Base-by-base conservation (phyloP, 2,888 invertebrate species). In the Drosophila affinis region DNA sequence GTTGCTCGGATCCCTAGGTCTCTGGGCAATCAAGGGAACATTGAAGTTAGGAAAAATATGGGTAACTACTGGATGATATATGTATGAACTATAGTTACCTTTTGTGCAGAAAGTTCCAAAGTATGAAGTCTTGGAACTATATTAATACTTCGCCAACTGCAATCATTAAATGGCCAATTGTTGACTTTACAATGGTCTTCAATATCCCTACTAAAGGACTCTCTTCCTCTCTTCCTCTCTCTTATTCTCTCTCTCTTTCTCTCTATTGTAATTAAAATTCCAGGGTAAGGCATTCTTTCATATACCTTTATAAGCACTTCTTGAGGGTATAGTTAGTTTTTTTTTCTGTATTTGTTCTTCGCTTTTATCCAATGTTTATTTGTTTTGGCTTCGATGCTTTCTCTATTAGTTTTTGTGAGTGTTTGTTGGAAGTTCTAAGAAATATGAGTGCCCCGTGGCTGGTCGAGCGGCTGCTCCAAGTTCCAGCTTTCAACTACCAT, bases 371-470 rank as follows among this genome's bases (percentile, higher is more conserved):
- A 55, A 65, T 82, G 75, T 75, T 86, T 83, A 80, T 80, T 77
- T 75, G 45, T 56, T 39, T 57, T 70, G 63, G 53, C 62, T 60
- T 62, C 65, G 70, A 62, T 62, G 72, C 55, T 73, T 78, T 83
- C 78, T 80, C 80, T 82, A 71, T 80, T 72, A 68, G 78, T 78
- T 81, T 84, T 61, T 87, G 81, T 74, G 65, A 74, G 69, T 83
- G 76, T 73, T 83, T 80, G 69, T 75, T 69, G 62, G 77, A 77
- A 77, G 79, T 56, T 81, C 71, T 47, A 84, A 87, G 82, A 82
- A 82, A 87, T 82, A 87, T 82, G 82, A 81, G 81, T 73, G 73
- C 59, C 67, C 67, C 54, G 77, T 63, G 87, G 80, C 74, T 63
- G 60, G 52, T 59, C 70, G 48, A 69, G 32, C 53, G 53, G 21